A percentile compares a stretch with the other conserved stretches of the same genome.
Conservation (phyloP, 2,797 vertebrate species). For the Thalassophryne amazonica region DNA sequence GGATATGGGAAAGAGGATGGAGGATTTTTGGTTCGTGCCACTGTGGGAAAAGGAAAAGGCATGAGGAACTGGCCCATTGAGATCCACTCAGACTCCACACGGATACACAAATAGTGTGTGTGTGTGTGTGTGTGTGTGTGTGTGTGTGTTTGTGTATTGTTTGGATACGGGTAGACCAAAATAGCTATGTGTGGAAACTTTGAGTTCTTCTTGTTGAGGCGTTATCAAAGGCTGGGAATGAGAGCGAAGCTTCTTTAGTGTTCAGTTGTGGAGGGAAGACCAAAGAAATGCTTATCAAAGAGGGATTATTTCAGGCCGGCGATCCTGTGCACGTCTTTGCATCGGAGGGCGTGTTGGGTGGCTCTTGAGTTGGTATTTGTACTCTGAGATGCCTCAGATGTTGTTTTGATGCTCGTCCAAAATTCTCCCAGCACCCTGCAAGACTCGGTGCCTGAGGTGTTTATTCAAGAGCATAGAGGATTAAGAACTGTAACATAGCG, state of each 20-base stretch:
- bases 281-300: conserved; percentile 46
- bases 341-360: neutral
- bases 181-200: conserved; percentile 45
- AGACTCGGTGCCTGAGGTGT: neutral
- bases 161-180: conserved; percentile 9
- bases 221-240: conserved; percentile 35
- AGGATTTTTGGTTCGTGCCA: conserved; percentile 68
- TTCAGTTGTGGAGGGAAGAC: conserved; percentile 31
- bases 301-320: conserved; percentile 29
- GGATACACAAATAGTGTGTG: neutral
- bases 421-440: neutral
- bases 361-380: conserved; percentile 13
- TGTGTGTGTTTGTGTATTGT: conserved; percentile 1
- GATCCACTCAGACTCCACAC: conserved; percentile 21
- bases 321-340: conserved; percentile 14
- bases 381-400: neutral
- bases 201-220: conserved; percentile 35
- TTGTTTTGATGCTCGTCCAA: neutral
- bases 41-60: conserved; percentile 70
- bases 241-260: conserved; percentile 28
- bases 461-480: neutral
- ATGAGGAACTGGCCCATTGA: conserved; percentile 58
- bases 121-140: neutral
- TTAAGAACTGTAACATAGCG: too few relatives aligned
- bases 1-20: conserved; percentile 76